Base-by-base conservation (phyloP, 2,113 vertebrate genomes). In the Xenus cinereus region DNA sequence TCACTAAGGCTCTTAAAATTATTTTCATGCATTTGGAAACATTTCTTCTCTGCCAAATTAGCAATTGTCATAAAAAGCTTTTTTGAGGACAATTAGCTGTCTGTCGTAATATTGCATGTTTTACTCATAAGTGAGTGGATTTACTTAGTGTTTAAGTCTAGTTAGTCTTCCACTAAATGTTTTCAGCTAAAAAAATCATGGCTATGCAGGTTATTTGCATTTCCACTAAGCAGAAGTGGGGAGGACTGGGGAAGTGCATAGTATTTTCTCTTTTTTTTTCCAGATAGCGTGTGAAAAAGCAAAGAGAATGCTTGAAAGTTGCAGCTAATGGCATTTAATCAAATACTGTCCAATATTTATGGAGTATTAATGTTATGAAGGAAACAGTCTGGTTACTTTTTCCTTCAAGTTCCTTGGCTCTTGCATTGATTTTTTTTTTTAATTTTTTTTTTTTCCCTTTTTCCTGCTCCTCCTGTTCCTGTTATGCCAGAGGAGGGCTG, bases 51-150 rank as follows among this genome's bases (percentile, higher is more conserved):
- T 96, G 98, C 97, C 97, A 97, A 97, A 95, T 94, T 43, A 91
- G 78, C 83, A 60, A 74, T 78, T 83, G 80, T 95, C 89, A 26
- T 21, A 8, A 59, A 54, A 79, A 78, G 95, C 71, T 82, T 81
- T 87, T 76, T 75, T 3, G 28, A 92, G 97, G 92, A 76, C 59
- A 88, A 18, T 80, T 57, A 54, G 78, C 69, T 89, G 89, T 92
- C 93, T 96, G 92, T 93, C 86, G 87, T 92, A 87, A 50, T 94
- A 95, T 21, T 98, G 97, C 97, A 97, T 97, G 95, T 98, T 92
- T 95, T 92, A 96, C 92, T 95, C 90, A 81, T 93, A 86, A 84
- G 72, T 82, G 91, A 96, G 79, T 90, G 71, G 86, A 90, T 95
- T 88, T 95, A 81, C 86, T 91, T 89, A 91, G 83, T 93, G 86